Evolutionary conservation across 2,797 vertebrate species (phyloP), one percentile per base, ranked within the genome.

Genomic region (Brachyrhaphis roseni): DNA sequence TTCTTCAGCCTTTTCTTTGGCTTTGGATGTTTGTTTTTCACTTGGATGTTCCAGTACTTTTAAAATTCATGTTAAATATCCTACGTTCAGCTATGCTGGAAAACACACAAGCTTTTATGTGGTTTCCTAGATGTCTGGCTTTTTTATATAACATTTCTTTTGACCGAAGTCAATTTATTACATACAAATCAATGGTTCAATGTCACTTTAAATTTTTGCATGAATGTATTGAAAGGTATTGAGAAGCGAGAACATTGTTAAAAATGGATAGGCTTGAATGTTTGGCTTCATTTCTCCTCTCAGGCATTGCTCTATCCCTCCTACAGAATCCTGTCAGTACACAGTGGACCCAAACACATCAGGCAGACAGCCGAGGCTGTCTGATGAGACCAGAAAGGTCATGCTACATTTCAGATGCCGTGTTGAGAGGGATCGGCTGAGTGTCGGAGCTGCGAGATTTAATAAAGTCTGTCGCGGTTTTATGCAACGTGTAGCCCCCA

Each of bases 391-490:
- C 84, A 80, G 59, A 92, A 90, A 93, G 93, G 93, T 94, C 93
- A 94, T 76, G 93, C 88, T 89, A 88, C 87, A 92, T 93, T 93
- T 93, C 90, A 91, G 87, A 91, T 89, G 86, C 87, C 83, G 82
- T 84, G 90, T 90, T 78, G 84, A 88, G 86, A 76, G 80, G 83
- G 82, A 91, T 81, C 5, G 59, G 74, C 75, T 80, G 81, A 87
- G 79, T 80, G 86, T 83, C 72, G 78, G 85, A 81, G 85, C 82
- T 77, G 80, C 78, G 81, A 87, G 85, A 87, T 90, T 89, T 88
- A 88, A 88, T 89, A 88, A 87, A 88, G 81, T 90, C 83, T 91
- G 89, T 86, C 72, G 74, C 81, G 84, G 82, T 57, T 79, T 51
- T 86, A 74, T 81, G 71, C 78, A 57, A 47, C 23, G 66, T 78